Evolutionary conservation across 2,797 vertebrate species (phyloP).

Genomic region (Sebastes iracundus): DNA sequence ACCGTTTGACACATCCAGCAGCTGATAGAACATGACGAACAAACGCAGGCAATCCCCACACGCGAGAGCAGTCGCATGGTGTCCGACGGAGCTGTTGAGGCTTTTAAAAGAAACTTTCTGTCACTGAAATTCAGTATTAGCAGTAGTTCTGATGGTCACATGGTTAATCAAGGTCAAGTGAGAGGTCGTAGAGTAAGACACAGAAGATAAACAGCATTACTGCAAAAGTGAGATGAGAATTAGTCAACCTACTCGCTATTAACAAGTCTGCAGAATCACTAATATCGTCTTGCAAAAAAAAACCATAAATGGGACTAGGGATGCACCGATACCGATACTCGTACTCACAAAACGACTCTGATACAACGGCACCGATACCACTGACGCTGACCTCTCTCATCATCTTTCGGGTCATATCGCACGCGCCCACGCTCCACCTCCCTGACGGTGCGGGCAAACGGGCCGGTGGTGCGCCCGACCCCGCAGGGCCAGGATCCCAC

Average conservation of each 20-base stretch:
- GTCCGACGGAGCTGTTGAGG: background rate
- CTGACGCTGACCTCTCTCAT: no score
- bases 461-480: no score
- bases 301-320: background rate
- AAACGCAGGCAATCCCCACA: conserved; percentile 10
- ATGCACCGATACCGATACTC: no score
- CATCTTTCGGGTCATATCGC: no score
- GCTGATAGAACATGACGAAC: conserved; percentile 27
- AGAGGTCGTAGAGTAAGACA: background rate
- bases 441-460: no score
- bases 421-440: no score
- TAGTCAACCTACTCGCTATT: background rate
- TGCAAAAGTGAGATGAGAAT: background rate
- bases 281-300: no score
- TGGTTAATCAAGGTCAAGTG: background rate
- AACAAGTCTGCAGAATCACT: background rate
- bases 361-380: no score
- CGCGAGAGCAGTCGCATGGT: background rate
- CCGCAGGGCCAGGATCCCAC: no score
- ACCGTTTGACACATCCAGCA: conserved; percentile 17
- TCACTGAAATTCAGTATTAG: background rate
- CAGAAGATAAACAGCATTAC: background rate
- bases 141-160: background rate
- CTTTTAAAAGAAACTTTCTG: background rate
- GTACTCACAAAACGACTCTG: no score